A percentile compares a stretch with the other conserved stretches of the same genome.
These are phyloP conservation scores for Channa argus DNA, from an alignment of 2,113 vertebrate genomes.

Conservation along the genomic window DNA sequence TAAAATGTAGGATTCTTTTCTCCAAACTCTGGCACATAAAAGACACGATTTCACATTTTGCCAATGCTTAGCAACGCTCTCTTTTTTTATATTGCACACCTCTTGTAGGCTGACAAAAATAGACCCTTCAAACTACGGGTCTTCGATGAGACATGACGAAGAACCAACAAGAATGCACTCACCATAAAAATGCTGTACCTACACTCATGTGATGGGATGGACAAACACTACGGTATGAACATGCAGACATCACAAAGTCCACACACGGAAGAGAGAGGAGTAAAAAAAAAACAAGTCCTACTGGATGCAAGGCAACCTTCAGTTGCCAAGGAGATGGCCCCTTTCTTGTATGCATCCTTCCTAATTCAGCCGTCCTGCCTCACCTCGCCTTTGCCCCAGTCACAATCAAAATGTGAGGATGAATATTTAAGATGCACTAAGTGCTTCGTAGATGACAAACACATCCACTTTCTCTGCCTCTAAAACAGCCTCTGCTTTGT, in stretches of 20 bases:
- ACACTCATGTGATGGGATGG: slow-evolving; percentile 10
- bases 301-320: slow-evolving; percentile 2
- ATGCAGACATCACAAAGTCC: neutral
- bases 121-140: neutral
- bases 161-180: slow-evolving; percentile 1
- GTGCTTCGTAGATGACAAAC: slow-evolving; percentile 42
- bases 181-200: neutral
- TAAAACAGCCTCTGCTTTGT: neutral
- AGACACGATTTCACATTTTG: no score
- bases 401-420: slow-evolving; percentile 24
- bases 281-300: slow-evolving; percentile 2
- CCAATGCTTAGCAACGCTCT: no score
- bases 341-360: slow-evolving; percentile 17
- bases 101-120: no score
- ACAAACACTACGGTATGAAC: neutral
- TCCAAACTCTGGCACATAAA: no score
- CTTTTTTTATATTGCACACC: no score
- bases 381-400: slow-evolving; percentile 16
- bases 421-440: slow-evolving; percentile 55
- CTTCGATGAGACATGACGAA: neutral
- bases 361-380: slow-evolving; percentile 32
- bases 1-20: no score
- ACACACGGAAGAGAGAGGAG: slow-evolving; percentile 8
- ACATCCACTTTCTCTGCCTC: neutral
- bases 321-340: slow-evolving; percentile 58